Percentiles rank a stretch among this genome's conserved stretches.
Conservation (phyloP, 2,797 vertebrate genomes). For the Hypotaenidia philippensis region DNA sequence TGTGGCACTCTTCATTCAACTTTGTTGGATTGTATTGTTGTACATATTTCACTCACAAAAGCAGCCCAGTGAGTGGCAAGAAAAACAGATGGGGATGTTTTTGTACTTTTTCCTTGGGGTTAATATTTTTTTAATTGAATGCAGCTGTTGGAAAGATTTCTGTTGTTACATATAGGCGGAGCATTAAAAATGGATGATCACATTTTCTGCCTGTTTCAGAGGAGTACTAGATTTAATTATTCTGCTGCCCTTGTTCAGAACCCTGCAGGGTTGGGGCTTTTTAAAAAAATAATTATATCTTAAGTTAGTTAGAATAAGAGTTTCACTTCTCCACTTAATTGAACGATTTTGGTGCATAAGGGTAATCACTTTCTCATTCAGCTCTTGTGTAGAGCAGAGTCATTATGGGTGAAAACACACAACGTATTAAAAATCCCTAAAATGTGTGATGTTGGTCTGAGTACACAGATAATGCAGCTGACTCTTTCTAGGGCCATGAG, state of each 20-base stretch:
- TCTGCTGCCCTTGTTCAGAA: slow-evolving; percentile 38
- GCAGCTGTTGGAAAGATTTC: slow-evolving; percentile 68
- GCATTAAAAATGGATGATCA: slow-evolving; percentile 61
- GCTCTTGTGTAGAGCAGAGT: not conserved
- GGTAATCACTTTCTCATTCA: not conserved
- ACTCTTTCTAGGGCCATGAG: not conserved
- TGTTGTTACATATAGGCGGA: slow-evolving; percentile 40
- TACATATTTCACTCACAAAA: slow-evolving; percentile 54
- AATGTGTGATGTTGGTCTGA: not conserved
- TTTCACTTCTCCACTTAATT: not conserved
- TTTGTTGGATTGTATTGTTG: slow-evolving; percentile 56
- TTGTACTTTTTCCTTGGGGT: slow-evolving; percentile 66
- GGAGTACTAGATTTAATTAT: slow-evolving; percentile 45
- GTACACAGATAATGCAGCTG: not conserved
- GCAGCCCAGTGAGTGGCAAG: slow-evolving; percentile 57
- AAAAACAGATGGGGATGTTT: slow-evolving; percentile 63
- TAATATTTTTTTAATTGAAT: slow-evolving; percentile 80
- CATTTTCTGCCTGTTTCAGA: slow-evolving; percentile 49
- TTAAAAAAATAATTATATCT: not conserved
- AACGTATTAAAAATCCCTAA: not conserved
- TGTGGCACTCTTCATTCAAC: slow-evolving; percentile 56
- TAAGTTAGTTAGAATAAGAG: not conserved
- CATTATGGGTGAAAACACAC: not conserved
- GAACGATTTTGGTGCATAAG: not conserved
- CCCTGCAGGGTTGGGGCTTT: not conserved